Percentiles rank a stretch among this genome's conserved stretches.
phyloP scores from a whole-genome alignment of 2,113 vertebrate species.

The Peromyscus maniculatus region DNA sequence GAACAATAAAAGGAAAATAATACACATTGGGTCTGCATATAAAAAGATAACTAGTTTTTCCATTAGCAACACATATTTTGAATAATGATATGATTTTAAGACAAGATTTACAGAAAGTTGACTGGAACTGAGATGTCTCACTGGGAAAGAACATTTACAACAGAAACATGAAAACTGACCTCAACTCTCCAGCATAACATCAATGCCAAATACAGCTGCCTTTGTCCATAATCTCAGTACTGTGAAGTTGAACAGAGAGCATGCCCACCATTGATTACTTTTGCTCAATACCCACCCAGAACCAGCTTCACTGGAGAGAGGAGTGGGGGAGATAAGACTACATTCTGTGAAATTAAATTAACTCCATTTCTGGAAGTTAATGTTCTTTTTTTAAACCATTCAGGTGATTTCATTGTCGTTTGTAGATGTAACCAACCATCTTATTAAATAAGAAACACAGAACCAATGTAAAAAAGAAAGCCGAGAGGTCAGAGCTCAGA shows the following conservation, averaged over 20 bases:
- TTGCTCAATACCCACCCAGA: not conserved
- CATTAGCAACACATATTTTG: not conserved
- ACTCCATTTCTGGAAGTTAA: not conserved
- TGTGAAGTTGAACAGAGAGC: not conserved
- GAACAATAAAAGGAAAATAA: constrained; percentile 54
- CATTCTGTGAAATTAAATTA: constrained; percentile 20
- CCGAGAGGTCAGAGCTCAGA: too few relatives aligned
- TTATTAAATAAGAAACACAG: too few relatives aligned
- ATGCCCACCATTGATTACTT: not conserved
- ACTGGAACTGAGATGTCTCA: not conserved
- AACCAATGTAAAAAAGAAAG: too few relatives aligned
- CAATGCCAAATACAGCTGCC: not conserved
- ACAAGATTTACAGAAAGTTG: not conserved
- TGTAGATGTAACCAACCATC: too few relatives aligned
- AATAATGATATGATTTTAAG: not conserved
- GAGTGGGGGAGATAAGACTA: not conserved
- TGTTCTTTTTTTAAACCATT: not conserved
- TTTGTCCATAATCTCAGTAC: not conserved
- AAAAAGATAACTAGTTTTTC: not conserved
- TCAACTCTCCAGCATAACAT: not conserved
- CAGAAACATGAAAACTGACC: not conserved
- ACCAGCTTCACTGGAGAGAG: not conserved
- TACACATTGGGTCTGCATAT: not conserved
- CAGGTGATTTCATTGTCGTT: not conserved
- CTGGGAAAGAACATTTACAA: not conserved